A percentile compares a stretch with the other conserved stretches of the same genome.
Evolutionary conservation across 2,797 vertebrate species (phyloP).

Genomic region (Pagetopsis macropterus): DNA sequence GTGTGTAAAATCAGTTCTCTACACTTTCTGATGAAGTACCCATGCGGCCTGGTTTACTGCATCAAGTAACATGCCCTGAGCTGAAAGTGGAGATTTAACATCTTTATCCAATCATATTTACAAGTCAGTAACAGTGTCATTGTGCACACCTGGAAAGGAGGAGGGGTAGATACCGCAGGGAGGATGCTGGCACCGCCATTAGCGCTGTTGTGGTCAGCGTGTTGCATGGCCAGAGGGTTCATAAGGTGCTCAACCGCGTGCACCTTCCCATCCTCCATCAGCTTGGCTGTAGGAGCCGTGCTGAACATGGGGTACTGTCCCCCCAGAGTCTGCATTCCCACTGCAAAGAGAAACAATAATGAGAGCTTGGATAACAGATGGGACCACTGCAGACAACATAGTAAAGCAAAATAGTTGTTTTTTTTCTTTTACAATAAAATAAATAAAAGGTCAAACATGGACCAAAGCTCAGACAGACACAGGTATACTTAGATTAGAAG

Average conservation of each 20-base stretch:
- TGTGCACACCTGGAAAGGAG: slow-evolving; percentile 92
- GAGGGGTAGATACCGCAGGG: slow-evolving; percentile 93
- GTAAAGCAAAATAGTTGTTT: background rate
- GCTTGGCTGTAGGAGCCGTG: slow-evolving; percentile 87
- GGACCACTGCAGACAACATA: slow-evolving; percentile 11
- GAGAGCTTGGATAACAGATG: slow-evolving; percentile 49
- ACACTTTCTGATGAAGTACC: background rate
- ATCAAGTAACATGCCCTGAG: background rate
- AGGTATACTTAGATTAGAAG: slow-evolving; percentile 19
- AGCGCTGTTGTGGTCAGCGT: slow-evolving; percentile 85
- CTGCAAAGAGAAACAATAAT: slow-evolving; percentile 75
- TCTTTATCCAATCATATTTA: background rate
- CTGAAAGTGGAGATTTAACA: background rate
- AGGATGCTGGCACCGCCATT: slow-evolving; percentile 82
- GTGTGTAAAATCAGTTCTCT: background rate
- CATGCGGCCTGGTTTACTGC: background rate
- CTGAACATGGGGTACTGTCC: slow-evolving; percentile 96
- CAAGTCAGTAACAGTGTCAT: background rate
- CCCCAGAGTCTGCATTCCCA: slow-evolving; percentile 90
- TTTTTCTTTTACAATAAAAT: slow-evolving; percentile 5
- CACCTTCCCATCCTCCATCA: slow-evolving; percentile 97
- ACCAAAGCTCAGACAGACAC: slow-evolving; percentile 43
- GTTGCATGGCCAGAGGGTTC: slow-evolving; percentile 93
- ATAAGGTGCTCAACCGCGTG: slow-evolving; percentile 95
- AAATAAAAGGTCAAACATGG: slow-evolving; percentile 21